A percentile compares a stretch with the other conserved stretches of the same genome.
Evolutionary conservation across 2,797 vertebrate species (phyloP).

Genomic region (Megalops cyprinoides): DNA sequence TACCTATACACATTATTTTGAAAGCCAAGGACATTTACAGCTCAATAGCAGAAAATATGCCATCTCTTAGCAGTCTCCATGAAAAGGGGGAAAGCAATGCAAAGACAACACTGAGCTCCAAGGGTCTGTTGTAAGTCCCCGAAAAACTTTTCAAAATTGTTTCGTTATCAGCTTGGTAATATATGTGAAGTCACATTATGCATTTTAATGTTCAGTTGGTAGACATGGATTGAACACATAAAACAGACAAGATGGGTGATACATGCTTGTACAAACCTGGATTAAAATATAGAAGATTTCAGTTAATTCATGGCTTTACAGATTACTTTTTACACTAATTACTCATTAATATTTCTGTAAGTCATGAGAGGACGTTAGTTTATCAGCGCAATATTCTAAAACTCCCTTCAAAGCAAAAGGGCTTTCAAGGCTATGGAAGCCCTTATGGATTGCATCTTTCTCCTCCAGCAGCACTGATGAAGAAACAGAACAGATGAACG

Average conservation of each 20-base stretch:
- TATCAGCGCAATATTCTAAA: not conserved
- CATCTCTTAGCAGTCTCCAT: not conserved
- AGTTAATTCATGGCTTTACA: no score
- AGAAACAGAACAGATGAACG: not conserved
- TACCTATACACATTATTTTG: not conserved
- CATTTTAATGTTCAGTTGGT: no score
- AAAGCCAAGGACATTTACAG: not conserved
- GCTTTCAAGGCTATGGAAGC: not conserved
- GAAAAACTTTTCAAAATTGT: not conserved
- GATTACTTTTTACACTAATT: no score
- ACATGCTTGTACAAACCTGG: no score
- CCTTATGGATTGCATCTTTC: not conserved
- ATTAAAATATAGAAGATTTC: no score
- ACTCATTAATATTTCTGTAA: not conserved
- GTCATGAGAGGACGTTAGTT: not conserved
- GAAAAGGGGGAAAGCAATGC: not conserved
- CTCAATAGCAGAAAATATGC: not conserved
- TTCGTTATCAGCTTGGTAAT: constrained; percentile 2
- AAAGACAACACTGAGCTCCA: not conserved
- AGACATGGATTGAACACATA: no score
- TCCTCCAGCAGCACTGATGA: not conserved
- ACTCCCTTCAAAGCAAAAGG: not conserved
- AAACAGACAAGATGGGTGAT: no score
- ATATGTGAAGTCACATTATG: not conserved
- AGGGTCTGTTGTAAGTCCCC: not conserved